Base-by-base conservation (phyloP, 2,888 invertebrate genomes). In the Pseudococcus viburni region DNA sequence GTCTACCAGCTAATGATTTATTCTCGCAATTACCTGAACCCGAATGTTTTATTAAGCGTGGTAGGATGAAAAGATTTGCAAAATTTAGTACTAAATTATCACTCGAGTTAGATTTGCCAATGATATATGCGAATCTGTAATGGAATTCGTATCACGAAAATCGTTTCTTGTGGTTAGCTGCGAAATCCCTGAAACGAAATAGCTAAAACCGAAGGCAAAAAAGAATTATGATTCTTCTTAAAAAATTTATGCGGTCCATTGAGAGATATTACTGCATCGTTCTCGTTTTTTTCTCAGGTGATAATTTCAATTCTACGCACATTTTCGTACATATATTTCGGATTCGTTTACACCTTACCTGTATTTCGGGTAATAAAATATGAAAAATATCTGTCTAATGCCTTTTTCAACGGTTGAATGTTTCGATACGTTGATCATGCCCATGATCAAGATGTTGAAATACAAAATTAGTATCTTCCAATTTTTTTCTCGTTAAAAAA, bases 131-230 rank as follows among this genome's bases (percentile, higher is more conserved):
- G 64, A 2, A 64, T 7, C 64, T 22, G 64, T 64, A 64, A 64
- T 64, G 64, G 64, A 64, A 64, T 64, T 64, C 64, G 64, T 64
- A 64, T 22, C 64, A 64, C 22, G 64, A 64, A 64, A 64, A 64
- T 64, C 64, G 19, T 64, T 64, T 64, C 22, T 64, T 64, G 19
- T 64, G 64, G 64, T 64, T 64, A 19, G 64, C 11, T 22, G 64
- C 19, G 22, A 22, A 64, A 64, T 64, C 11, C 64, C 15, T 64
- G 22, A 64, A 22, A 64, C 64, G 64, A 22, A 64, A 64, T 19
- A 64, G 22, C 64, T 64, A 12, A 64, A 6, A 22, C 9, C 22
- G 64, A 64, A 64, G 12, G 64, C 19, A 22, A 64, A 64, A 11
- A 64, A 64, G 64, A 64, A 64, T 64, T 64, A 64, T 64, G 64